Base-by-base conservation (phyloP, 2,113 vertebrate genomes). In the Mola mola region DNA sequence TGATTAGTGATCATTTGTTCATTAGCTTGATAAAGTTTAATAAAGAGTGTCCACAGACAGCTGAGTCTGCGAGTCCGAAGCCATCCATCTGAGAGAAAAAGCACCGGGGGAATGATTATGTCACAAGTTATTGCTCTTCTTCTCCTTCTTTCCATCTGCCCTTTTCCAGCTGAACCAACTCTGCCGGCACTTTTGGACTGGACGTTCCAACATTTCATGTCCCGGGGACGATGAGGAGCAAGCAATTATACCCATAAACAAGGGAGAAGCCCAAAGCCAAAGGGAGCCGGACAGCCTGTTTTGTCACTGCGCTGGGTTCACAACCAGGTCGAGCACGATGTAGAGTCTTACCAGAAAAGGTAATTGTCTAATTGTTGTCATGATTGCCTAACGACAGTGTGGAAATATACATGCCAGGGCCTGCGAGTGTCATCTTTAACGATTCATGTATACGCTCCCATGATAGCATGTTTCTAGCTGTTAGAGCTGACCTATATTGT, bases 241-340 rank as follows among this genome's bases (percentile, higher is more conserved):
- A 69, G 67, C 72, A 86, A 82, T 89, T 82, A 77, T 46, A 79
- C 43, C 31, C 52, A 72, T 66, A 68, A 72, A 78, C 71, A 72
- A 76, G 52, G 58, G 13, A 52, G 17, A 53, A 25, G 26, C 34
- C 34, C 44, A 46, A 51, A 78, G 31, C 31, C 28, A 42, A 55
- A 60, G 73, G 44, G n/a, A n/a, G 31, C 29, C 8, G 41, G 49
- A 37, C 17, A 24, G 52, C 26, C 28, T 37, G 43, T 60, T 66
- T 29, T 40, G 67, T 48, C 62, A 70, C 72, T 44, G n/a, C 38
- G 22, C 21, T 9, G 25, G 55, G 79, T 83, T 91, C 73, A 79
- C 51, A 55, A 42, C 24, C 41, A 79, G 81, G 76, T 81, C 17
- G 3, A 19, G 16, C n/a, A 5, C 1, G 25, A 25, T 47, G 42